Base-by-base conservation (phyloP, 2,113 vertebrate genomes). In the Hassar affinis region DNA sequence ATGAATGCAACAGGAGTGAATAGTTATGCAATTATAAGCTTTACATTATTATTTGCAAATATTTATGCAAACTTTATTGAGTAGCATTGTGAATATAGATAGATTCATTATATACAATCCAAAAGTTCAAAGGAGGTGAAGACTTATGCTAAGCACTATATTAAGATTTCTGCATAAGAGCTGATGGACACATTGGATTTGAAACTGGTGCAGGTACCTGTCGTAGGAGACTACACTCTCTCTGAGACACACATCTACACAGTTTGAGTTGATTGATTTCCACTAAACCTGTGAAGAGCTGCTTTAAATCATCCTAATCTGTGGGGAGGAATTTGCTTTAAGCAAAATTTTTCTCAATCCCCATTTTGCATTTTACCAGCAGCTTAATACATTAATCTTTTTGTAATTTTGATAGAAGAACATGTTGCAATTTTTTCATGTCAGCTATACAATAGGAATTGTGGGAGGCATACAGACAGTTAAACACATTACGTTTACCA, bases 361-460 rank as follows among this genome's bases (percentile, higher is more conserved):
- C 27, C 4, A 6, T 82, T 76, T 82, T 82, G 81, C 71, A 82
- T 75, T 52, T 33, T 15, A 62, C 42, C 71, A 35, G 20, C 35
- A 76, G 57, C 71, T 35, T 25, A 54, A 76, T 76, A 25, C 81
- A 82, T 82, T 74, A 74, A 82, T 82, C 81, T 82, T 82, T 74
- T 62, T 22, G 27, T 59, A 74, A 14, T 22, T 59, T 35, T 74
- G 54, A 45, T 17, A 75, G 57, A 82, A 75, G 56, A 75, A 62
- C 11, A 35, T 27, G 27, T 54, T n/a, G 56, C 72, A 61, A n/a
- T 62, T 76, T 51, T 82, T 82, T 82, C 69, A 49, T 82, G 71
- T 57, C 81, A 76, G 71, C 56, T 61, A 62, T 62, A 76, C 71
- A 82, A 82, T 62, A 76, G 45, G 42, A 82, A 27, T 20, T 38